A percentile compares a stretch with the other conserved stretches of the same genome.
Evolutionary conservation across 1,140 invertebrate genomes (phyloP).

Genomic region (Popillia japonica): DNA sequence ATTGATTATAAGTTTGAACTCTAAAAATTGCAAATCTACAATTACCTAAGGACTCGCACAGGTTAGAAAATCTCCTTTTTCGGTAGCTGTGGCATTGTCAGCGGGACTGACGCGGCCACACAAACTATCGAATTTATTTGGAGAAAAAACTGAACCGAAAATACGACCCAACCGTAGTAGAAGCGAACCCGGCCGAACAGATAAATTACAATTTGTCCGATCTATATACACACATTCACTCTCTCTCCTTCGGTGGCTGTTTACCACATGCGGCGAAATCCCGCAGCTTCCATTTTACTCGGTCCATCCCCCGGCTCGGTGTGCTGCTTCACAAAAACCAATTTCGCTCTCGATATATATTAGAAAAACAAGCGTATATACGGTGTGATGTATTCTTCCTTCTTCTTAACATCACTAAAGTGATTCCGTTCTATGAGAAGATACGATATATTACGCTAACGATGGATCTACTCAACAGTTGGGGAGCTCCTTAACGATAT

Average conservation of each 20-base stretch:
- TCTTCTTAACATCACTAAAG: too few relatives aligned
- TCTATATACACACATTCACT: constrained; percentile 12
- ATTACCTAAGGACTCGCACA: too few relatives aligned
- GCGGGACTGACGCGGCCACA: constrained; percentile 29
- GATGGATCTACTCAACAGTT: constrained; percentile 21
- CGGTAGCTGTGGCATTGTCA: constrained; percentile 15
- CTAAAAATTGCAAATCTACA: too few relatives aligned
- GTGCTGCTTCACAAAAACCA: neutral
- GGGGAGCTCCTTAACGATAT: constrained; percentile 20
- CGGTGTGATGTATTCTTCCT: neutral
- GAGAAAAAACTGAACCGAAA: constrained; percentile 19
- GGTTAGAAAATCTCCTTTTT: neutral
- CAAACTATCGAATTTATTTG: constrained; percentile 22
- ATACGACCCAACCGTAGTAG: constrained; percentile 1
- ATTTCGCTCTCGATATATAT: neutral
- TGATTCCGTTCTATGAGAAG: too few relatives aligned
- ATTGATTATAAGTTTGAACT: too few relatives aligned
- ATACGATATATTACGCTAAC: neutral
- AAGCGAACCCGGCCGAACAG: neutral
- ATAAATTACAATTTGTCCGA: constrained; percentile 32
- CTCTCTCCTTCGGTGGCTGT: constrained; percentile 16
- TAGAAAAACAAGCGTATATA: neutral
- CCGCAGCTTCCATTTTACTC: constrained; percentile 30
- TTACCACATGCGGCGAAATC: constrained; percentile 30
- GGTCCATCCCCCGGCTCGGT: neutral